A percentile compares a stretch with the other conserved stretches of the same genome.
These are phyloP conservation scores for Enhydra lutris DNA, from an alignment of 2,113 vertebrate genomes.

Conservation along the genomic window DNA sequence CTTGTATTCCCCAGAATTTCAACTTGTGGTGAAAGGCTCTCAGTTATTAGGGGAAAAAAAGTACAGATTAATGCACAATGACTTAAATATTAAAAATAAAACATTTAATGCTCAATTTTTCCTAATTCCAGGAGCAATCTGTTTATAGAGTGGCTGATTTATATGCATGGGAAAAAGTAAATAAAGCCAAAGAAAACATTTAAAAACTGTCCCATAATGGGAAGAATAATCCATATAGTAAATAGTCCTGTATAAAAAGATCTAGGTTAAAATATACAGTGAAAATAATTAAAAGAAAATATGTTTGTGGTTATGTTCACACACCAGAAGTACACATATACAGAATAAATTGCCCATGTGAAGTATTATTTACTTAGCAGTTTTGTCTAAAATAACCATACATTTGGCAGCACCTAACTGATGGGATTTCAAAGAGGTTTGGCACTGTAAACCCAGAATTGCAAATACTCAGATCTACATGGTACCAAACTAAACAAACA, in stretches of 20 bases:
- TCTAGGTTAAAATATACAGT: neutral
- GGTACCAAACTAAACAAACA: neutral
- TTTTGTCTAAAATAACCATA: neutral
- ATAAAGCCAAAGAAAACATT: neutral
- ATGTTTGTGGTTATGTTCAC: neutral
- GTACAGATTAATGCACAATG: neutral
- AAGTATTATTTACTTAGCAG: neutral
- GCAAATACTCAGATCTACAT: neutral
- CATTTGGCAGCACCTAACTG: neutral
- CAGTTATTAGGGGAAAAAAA: neutral
- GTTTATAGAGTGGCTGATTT: neutral
- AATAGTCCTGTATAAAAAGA: neutral
- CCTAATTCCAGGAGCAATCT: neutral
- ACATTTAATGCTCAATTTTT: neutral
- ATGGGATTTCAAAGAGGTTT: neutral
- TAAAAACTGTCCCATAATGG: neutral
- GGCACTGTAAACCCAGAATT: neutral
- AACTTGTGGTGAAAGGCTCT: neutral
- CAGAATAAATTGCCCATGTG: neutral
- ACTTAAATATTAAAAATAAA: slow-evolving; percentile 13
- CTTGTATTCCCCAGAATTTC: neutral
- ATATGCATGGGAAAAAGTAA: neutral
- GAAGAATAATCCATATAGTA: neutral
- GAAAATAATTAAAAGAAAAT: neutral
- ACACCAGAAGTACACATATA: neutral